Evolutionary conservation across 2,797 vertebrate species (phyloP).

Genomic region (Gephyroberyx darwinii): DNA sequence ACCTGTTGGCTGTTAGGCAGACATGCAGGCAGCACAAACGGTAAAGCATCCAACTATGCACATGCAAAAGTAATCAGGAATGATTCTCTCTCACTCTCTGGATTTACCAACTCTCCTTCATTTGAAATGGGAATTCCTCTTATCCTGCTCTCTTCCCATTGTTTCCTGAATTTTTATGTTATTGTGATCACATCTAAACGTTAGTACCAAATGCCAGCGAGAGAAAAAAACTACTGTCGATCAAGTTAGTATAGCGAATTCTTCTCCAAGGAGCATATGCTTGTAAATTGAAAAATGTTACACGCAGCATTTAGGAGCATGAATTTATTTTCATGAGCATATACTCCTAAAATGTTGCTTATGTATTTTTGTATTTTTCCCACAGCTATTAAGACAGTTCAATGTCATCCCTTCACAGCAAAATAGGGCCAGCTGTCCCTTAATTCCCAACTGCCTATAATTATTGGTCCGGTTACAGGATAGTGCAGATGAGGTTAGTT

Average conservation of each 20-base stretch:
- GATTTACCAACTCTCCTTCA: background rate
- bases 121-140: background rate
- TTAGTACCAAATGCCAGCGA: no score
- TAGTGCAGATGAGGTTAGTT: background rate
- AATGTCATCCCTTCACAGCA: background rate
- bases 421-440: background rate
- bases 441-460: no score
- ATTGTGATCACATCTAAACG: no score
- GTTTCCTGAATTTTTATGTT: no score
- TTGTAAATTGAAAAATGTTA: no score
- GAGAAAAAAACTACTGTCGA: no score
- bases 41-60: background rate
- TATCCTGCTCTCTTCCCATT: no score
- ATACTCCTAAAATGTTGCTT: background rate
- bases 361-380: background rate
- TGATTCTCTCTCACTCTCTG: no score
- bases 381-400: no score
- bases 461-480: background rate
- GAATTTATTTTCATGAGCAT: background rate
- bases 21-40: slow-evolving; percentile 41
- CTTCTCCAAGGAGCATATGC: no score
- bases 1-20: slow-evolving; percentile 54
- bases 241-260: no score
- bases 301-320: background rate
- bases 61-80: background rate